Conservation (phyloP, 1,140 invertebrate genomes). For the Acromyrmex charruanus region DNA sequence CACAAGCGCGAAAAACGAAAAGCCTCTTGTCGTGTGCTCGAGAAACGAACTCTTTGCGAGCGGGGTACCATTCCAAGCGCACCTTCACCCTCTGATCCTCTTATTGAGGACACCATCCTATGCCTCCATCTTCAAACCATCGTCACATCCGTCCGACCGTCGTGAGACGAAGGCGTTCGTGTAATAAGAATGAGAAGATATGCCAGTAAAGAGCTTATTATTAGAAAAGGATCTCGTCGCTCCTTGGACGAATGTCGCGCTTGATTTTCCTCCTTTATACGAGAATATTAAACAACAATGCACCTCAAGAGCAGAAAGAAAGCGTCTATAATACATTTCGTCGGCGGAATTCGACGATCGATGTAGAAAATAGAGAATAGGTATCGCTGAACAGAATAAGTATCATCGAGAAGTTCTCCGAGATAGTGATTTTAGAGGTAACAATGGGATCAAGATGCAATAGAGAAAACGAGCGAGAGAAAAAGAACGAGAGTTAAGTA, state of each 20-base stretch:
- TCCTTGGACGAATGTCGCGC: not conserved
- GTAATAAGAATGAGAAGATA: slow-evolving; percentile 79
- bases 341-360: slow-evolving; percentile 53
- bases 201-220: slow-evolving; percentile 78
- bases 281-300: slow-evolving; percentile 68
- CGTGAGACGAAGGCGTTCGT: slow-evolving; percentile 67
- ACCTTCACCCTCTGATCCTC: slow-evolving; percentile 74
- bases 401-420: not conserved
- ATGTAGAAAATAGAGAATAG: not conserved
- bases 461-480: not conserved
- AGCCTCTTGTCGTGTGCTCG: slow-evolving; percentile 69
- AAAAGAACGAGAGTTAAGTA: slow-evolving; percentile 1
- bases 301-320: slow-evolving; percentile 38
- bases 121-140: slow-evolving; percentile 11
- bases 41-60: slow-evolving; percentile 72
- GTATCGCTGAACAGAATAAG: slow-evolving; percentile 5
- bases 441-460: slow-evolving; percentile 32
- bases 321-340: slow-evolving; percentile 60
- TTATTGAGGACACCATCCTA: slow-evolving; percentile 73
- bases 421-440: slow-evolving; percentile 1
- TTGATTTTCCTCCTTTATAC: not conserved
- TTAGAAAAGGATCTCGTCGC: slow-evolving; percentile 50
- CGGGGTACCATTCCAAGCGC: slow-evolving; percentile 17
- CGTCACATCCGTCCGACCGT: slow-evolving; percentile 38
- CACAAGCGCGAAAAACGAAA: slow-evolving; percentile 64